These are phyloP conservation scores for Cebus imitator DNA, from an alignment of 2,113 vertebrate genomes.

Conservation along the genomic window DNA sequence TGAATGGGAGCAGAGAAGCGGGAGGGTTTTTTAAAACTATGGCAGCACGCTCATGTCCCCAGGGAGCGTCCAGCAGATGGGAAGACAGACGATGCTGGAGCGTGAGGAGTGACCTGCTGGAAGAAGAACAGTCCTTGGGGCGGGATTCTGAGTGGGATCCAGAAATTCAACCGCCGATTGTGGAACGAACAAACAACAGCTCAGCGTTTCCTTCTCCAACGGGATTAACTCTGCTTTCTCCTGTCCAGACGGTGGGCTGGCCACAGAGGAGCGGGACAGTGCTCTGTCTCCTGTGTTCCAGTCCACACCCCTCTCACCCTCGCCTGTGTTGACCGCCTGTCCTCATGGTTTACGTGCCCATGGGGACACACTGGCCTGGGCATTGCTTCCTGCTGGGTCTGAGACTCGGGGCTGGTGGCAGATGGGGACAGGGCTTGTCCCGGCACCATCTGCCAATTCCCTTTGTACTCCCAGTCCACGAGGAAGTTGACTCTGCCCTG, in stretches of 20 bases:
- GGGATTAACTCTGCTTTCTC: neutral
- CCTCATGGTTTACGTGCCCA: neutral
- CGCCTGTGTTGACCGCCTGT: rapidly evolving
- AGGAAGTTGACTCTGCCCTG: neutral
- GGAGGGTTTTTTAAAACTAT: neutral
- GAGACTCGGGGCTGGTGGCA: rapidly evolving
- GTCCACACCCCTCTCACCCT: neutral
- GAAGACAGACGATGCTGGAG: neutral
- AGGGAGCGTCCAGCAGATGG: neutral
- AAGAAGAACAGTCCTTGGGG: neutral
- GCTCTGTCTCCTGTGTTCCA: neutral
- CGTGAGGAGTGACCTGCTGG: neutral
- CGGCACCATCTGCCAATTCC: neutral
- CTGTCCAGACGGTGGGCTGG: neutral
- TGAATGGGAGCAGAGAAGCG: neutral
- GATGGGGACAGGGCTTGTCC: neutral
- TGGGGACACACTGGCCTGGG: rapidly evolving
- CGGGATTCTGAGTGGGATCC: neutral
- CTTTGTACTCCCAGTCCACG: neutral
- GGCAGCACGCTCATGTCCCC: neutral
- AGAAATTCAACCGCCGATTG: neutral
- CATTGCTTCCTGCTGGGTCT: neutral
- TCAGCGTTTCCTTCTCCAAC: neutral
- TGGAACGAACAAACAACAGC: constrained; percentile 3
- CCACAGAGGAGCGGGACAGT: neutral